A percentile compares a stretch with the other conserved stretches of the same genome.
Conservation (phyloP, 2,888 invertebrate genomes). For the Liodrosophila aerea region DNA sequence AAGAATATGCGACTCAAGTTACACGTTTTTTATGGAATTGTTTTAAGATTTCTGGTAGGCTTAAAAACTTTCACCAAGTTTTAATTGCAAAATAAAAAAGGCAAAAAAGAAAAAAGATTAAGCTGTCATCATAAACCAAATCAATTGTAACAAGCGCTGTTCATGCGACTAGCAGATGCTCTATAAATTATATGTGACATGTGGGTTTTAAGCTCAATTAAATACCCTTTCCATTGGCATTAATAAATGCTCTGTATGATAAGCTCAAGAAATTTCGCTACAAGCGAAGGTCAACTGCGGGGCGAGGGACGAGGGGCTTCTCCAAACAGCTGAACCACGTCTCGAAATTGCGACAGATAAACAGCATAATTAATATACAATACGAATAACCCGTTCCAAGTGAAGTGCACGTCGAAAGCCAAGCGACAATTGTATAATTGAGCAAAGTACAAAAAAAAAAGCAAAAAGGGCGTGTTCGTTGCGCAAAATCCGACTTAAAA, state of each 20-base stretch:
- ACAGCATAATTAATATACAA: conserved; percentile 66
- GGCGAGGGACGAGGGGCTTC: conserved; percentile 52
- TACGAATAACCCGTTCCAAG: conserved; percentile 64
- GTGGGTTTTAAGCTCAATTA: no score
- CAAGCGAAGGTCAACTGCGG: conserved; percentile 65
- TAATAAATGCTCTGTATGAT: no score
- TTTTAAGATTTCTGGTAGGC: conserved; percentile 45
- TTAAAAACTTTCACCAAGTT: conserved; percentile 54
- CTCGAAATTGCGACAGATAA: conserved; percentile 68
- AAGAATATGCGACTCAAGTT: not conserved
- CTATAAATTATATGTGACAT: no score
- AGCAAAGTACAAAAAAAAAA: not conserved
- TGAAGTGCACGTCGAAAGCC: conserved; percentile 22
- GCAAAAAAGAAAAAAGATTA: not conserved
- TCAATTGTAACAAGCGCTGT: not conserved
- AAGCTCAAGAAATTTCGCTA: conserved; percentile 53
- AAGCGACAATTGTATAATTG: conserved; percentile 67
- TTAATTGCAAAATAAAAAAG: conserved; percentile 7
- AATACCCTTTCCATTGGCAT: no score
- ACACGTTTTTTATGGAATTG: conserved; percentile 6
- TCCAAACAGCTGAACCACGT: conserved; percentile 47
- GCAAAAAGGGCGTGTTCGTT: conserved; percentile 69
- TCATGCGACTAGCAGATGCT: no score
- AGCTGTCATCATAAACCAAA: conserved; percentile 6
- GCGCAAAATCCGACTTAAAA: conserved; percentile 57